Evolutionary conservation across 1,140 invertebrate species (phyloP).

Genomic region (Pseudomyrmex dendroicus): DNA sequence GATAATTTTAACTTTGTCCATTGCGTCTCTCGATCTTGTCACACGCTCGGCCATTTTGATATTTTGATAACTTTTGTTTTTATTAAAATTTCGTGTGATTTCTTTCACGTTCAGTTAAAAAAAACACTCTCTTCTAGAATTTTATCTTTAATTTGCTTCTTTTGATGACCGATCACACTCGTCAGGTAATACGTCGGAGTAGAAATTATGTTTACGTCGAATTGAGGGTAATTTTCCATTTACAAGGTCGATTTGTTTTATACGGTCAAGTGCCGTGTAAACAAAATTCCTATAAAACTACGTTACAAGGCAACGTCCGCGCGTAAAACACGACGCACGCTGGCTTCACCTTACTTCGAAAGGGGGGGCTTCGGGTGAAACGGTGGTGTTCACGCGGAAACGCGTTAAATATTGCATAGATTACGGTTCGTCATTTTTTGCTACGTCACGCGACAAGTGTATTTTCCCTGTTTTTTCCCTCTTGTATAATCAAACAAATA

Average conservation of each 20-base stretch:
- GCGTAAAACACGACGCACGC: slow-evolving; percentile 22
- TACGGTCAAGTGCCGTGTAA: slow-evolving; percentile 15
- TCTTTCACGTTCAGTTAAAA: not conserved
- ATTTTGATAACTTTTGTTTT: not conserved
- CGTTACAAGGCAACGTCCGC: not conserved
- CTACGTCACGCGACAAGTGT: slow-evolving; percentile 3
- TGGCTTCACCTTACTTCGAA: slow-evolving; percentile 17
- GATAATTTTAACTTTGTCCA: slow-evolving; percentile 13
- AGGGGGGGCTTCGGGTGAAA: no score
- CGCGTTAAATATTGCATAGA: slow-evolving; percentile 15
- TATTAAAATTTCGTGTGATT: not conserved
- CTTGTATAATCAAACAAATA: no score
- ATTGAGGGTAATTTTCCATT: slow-evolving; percentile 34
- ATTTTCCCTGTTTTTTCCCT: not conserved
- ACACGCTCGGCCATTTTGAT: not conserved
- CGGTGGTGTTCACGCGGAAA: not conserved
- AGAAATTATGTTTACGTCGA: slow-evolving; percentile 43
- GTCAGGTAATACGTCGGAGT: slow-evolving; percentile 5
- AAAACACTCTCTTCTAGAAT: no score
- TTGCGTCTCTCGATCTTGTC: not conserved
- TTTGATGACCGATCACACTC: no score
- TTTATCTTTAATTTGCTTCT: no score
- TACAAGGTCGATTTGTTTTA: slow-evolving; percentile 39
- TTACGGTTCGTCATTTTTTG: not conserved
- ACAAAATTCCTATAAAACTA: slow-evolving; percentile 38